Evolutionary conservation across 2,888 invertebrate genomes (phyloP).

Genomic region (Rutpela maculata): DNA sequence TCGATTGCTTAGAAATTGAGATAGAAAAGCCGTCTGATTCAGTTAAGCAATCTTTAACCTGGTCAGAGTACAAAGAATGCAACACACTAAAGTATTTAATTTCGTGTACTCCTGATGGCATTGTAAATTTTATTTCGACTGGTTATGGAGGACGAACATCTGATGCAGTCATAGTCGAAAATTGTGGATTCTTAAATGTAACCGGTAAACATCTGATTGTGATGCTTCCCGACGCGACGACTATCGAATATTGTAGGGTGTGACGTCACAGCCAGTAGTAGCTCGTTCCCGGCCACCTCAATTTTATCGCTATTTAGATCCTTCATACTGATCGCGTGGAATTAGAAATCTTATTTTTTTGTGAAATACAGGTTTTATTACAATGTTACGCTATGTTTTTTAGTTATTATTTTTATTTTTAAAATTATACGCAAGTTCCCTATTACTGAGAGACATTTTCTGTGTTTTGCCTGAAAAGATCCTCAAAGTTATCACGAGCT

Average conservation of each 20-base stretch:
- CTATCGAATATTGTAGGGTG: too few species aligned
- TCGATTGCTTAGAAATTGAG: conserved; percentile 61
- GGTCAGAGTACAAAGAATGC: conserved; percentile 62
- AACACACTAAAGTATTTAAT: conserved; percentile 65
- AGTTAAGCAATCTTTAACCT: conserved; percentile 58
- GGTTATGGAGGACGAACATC: conserved; percentile 55
- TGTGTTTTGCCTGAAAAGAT: conserved; percentile 91
- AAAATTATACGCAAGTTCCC: too few species aligned
- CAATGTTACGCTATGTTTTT: too few species aligned
- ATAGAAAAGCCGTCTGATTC: conserved; percentile 58
- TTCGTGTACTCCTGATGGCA: conserved; percentile 57
- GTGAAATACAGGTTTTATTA: too few species aligned
- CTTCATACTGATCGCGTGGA: too few species aligned
- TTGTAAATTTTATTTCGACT: conserved; percentile 58
- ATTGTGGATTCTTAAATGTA: conserved; percentile 55
- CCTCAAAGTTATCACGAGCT: conserved; percentile 96
- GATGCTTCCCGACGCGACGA: too few species aligned
- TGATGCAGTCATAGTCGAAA: conserved; percentile 54
- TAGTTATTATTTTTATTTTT: too few species aligned
- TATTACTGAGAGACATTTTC: conserved; percentile 92
- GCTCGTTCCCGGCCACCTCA: too few species aligned
- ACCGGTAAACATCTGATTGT: too few species aligned
- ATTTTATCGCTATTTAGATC: too few species aligned
- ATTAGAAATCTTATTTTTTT: too few species aligned
- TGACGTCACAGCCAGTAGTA: too few species aligned